phyloP scores from a whole-genome alignment of 2,888 invertebrate genomes.

The Epinotia bilunana region DNA sequence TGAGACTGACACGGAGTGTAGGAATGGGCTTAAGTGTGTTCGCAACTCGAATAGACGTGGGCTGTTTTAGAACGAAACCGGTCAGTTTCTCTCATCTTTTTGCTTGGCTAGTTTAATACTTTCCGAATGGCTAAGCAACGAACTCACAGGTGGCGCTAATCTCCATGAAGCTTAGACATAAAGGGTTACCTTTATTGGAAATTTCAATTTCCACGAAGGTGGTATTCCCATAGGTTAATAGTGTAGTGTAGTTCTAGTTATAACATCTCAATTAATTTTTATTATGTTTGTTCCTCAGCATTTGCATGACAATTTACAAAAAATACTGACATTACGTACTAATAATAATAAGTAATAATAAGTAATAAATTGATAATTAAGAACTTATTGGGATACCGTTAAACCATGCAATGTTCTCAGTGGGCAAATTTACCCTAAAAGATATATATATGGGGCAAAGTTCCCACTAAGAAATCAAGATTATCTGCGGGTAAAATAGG shows the following conservation, averaged over 20 bases:
- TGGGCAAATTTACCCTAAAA: too few relatives aligned
- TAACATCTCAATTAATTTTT: neutral
- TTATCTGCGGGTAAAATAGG: too few relatives aligned
- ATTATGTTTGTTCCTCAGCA: neutral
- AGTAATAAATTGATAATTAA: too few relatives aligned
- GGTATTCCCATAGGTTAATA: neutral
- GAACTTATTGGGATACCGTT: too few relatives aligned
- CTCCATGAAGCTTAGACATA: neutral
- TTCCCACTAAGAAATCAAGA: too few relatives aligned
- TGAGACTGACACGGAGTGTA: neutral
- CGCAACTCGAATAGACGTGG: too few relatives aligned
- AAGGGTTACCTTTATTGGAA: slow-evolving; percentile 16
- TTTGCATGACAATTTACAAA: neutral
- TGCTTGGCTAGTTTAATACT: slow-evolving; percentile 21
- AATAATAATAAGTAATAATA: too few relatives aligned
- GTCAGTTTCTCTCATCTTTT: slow-evolving; percentile 7
- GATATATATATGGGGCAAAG: too few relatives aligned
- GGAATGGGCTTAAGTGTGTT: neutral
- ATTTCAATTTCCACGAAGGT: neutral
- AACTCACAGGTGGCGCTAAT: slow-evolving; percentile 12
- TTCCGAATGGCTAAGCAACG: slow-evolving; percentile 18
- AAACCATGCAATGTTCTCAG: too few relatives aligned
- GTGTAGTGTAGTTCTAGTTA: neutral
- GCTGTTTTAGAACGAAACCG: neutral
- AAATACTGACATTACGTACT: neutral